phyloP scores from a whole-genome alignment of 2,797 vertebrate genomes.

The Garrulus glandarius region DNA sequence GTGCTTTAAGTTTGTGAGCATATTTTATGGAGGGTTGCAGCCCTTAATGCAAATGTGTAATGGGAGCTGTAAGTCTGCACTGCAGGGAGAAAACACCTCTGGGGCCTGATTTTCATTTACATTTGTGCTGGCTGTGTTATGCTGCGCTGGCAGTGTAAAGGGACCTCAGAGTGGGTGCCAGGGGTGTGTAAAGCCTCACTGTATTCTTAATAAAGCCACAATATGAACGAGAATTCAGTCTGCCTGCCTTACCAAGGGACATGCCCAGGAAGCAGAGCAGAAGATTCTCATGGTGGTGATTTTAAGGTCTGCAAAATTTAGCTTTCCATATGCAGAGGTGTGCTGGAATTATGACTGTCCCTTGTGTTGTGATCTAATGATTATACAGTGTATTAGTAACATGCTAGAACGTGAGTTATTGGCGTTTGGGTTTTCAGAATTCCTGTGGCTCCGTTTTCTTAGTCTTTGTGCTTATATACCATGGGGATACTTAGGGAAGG shows the following conservation, averaged over 20 bases:
- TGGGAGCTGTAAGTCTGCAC: conserved; percentile 32
- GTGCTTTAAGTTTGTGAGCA: conserved; percentile 42
- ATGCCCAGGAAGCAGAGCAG: neutral
- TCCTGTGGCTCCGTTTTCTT: neutral
- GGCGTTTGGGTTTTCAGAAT: neutral
- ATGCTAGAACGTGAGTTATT: neutral
- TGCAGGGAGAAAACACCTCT: conserved; percentile 52
- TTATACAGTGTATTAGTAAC: neutral
- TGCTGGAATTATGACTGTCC: neutral
- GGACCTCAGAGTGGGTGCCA: conserved; percentile 17
- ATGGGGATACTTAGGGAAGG: neutral
- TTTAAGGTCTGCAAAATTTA: conserved; percentile 26
- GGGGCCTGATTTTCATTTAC: conserved; percentile 37
- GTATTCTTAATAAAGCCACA: conserved; percentile 29
- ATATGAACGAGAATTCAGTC: neutral
- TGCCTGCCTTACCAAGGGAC: neutral
- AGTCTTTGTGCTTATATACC: neutral
- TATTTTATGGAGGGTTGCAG: conserved; percentile 49
- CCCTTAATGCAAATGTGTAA: conserved; percentile 47
- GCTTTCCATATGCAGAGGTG: neutral
- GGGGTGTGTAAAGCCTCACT: neutral
- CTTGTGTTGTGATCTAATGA: conserved; percentile 12
- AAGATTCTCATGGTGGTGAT: neutral
- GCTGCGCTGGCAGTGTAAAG: neutral
- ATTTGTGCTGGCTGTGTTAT: neutral